A percentile compares a stretch with the other conserved stretches of the same genome.
Evolutionary conservation across 1,140 invertebrate species (phyloP).

Genomic region (Episyrphus balteatus): DNA sequence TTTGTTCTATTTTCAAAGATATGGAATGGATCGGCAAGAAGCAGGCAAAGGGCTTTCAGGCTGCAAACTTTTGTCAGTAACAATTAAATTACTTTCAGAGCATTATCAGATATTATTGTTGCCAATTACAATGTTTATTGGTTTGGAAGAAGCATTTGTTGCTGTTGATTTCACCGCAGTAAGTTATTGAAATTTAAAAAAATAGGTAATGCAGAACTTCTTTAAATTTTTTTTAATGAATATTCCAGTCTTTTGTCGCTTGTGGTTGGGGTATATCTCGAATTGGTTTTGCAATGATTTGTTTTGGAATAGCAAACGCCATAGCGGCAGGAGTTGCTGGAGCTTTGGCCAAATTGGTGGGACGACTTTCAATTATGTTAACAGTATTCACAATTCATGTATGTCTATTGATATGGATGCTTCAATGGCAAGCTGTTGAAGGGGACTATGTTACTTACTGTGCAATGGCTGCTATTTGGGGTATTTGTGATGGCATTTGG

Average conservation of each 20-base stretch:
- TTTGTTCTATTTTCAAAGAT: constrained; percentile 11
- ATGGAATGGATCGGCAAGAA: constrained; percentile 25
- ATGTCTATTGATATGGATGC: constrained; percentile 50
- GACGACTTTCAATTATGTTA: constrained; percentile 63
- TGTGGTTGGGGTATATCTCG: constrained; percentile 81
- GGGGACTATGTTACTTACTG: constrained; percentile 65
- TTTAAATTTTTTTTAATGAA: neutral
- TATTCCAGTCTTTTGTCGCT: constrained; percentile 67
- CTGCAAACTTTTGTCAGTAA: constrained; percentile 60
- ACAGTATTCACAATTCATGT: constrained; percentile 62
- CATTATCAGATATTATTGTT: constrained; percentile 73
- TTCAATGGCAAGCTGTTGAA: constrained; percentile 63
- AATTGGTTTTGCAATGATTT: constrained; percentile 87
- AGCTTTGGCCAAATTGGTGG: constrained; percentile 66
- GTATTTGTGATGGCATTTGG: constrained; percentile 84
- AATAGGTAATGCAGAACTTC: constrained; percentile 2
- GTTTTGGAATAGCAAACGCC: constrained; percentile 75
- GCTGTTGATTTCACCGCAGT: constrained; percentile 82
- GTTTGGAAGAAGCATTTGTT: constrained; percentile 86
- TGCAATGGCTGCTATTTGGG: constrained; percentile 78
- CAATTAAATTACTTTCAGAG: constrained; percentile 62
- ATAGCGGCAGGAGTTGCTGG: constrained; percentile 69
- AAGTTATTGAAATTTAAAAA: constrained; percentile 24
- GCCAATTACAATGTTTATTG: constrained; percentile 88
- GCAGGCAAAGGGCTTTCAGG: constrained; percentile 39